Base-by-base conservation (phyloP, 1,140 invertebrate genomes). In the Drosophila auraria region DNA sequence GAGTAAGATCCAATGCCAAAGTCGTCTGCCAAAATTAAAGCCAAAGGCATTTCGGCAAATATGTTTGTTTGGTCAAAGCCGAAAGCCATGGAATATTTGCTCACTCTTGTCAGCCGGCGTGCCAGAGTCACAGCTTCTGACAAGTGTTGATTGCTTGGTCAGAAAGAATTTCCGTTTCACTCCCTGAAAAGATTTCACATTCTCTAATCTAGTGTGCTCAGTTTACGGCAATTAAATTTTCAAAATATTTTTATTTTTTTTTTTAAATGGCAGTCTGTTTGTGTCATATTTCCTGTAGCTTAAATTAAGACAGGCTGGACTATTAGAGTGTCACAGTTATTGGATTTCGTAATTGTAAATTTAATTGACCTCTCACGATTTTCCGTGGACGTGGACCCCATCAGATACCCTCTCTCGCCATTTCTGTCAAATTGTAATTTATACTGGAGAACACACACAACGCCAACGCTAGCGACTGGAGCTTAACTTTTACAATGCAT, bases 401-500 rank as follows among this genome's bases (percentile, higher is more conserved):
- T 71, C 64, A 56, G 33, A 27, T 36, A 42, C 17, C 14, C 56
- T 15, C 40, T 56, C n/a, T 70, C 49, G 36, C 44, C 30, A 44
- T 50, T 45, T 64, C 47, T 54, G 83, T 80, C 83, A 87, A 87
- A 87, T 78, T 87, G 83, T 89, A 89, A 87, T 87, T 87, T 87
- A 87, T 87, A 87, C 68, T 78, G 82, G 82, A 75, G 59, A 66
- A 62, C 61, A 66, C 42, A 15, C 53, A 54, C 69, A 36, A 33
- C 30, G 36, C n/a, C 68, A 61, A 38, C 66, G 49, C 68, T 47
- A 62, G 71, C 68, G 63, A 69, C 83, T 76, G 76, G 59, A 87
- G 83, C 83, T 87, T 87, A 87, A 87, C 83, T 87, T 83, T 87
- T 89, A 87, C 83, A 87, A 87, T 87, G 80, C 77, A 87, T 87